Base-by-base conservation (phyloP, 2,888 invertebrate genomes). In the Doris montereyensis region DNA sequence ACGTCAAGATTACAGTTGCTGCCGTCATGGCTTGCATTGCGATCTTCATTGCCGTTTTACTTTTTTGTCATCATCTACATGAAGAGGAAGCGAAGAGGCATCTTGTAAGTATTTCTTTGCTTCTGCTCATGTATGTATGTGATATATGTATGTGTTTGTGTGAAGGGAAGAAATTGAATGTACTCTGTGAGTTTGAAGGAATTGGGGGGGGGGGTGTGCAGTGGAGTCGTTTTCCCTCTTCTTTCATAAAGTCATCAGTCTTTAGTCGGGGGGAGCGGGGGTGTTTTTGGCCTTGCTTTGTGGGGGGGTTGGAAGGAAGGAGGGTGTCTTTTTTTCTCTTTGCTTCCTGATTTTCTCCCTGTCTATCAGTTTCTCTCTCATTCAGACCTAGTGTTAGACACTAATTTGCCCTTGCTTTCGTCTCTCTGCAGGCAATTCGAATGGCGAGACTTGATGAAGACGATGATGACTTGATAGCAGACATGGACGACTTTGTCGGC, bases 11-110 rank as follows among this genome's bases (percentile, higher is more conserved):
- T 57, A 86, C 86, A 35, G 82, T 86, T 4, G 85, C 83, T 10
- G 85, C 86, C 8, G 84, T 86, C 26, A 78, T 85, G 34, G 83
- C 84, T 8, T 85, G 86, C 79, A 72, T 87, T 32, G 76, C 81
- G 4, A 82, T 86, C 5, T 85, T 87, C 68, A 35, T 84, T 26
- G 70, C 86, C 74, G 82, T 86, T 28, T 79, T 86, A 13, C 57
- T 84, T 1, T n/a, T 65, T 83, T 70, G 83, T 86, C 41, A 76
- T 85, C 28, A 28, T 86, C 28, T 85, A 84, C 79, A 83, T 85
- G 82, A 82, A 82, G 70, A 83, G 81, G 67, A 87, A 87, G 77
- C 83, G 83, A 78, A 76, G 79, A 58, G 84, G 83, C 30, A 81
- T 84, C 13, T 67, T 84, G 86, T 86, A 82, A 84, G 86, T 84